phyloP scores from a whole-genome alignment of 2,113 vertebrate genomes.

The Oncorhynchus gorbuscha region DNA sequence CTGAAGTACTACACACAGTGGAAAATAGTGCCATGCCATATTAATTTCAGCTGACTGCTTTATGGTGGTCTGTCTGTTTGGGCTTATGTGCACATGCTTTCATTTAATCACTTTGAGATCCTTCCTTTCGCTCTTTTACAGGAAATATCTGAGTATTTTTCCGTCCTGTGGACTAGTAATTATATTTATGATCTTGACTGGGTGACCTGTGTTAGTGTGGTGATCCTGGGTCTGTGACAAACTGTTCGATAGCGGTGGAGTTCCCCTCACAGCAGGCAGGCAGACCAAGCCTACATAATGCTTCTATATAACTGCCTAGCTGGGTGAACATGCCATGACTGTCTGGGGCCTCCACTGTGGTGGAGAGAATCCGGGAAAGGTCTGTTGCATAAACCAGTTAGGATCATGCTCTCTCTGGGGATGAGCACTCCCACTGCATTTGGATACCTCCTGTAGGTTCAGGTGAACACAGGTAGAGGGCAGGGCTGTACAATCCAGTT shows the following conservation, averaged over 20 bases:
- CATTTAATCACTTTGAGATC: too few relatives aligned
- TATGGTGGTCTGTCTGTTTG: too few relatives aligned
- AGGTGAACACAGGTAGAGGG: neutral
- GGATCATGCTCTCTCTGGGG: constrained; percentile 29
- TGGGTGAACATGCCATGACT: constrained; percentile 13
- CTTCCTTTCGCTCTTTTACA: too few relatives aligned
- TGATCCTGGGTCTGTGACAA: constrained; percentile 9
- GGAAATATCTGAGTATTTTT: too few relatives aligned
- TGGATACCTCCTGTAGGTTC: constrained; percentile 8
- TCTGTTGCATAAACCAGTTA: constrained; percentile 59
- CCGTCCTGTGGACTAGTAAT: too few relatives aligned
- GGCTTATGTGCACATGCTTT: too few relatives aligned
- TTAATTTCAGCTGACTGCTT: too few relatives aligned
- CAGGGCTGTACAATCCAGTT: too few relatives aligned
- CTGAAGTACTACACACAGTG: neutral
- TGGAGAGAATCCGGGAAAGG: constrained; percentile 14
- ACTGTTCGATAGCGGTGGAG: neutral
- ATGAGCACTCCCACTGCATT: constrained; percentile 2
- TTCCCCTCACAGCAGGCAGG: constrained; percentile 40
- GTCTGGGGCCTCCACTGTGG: neutral
- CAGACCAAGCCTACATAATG: constrained; percentile 30
- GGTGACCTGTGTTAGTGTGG: constrained; percentile 4
- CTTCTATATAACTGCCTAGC: constrained; percentile 56
- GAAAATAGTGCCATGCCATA: too few relatives aligned
- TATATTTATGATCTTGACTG: too few relatives aligned